Evolutionary conservation across 2,888 invertebrate genomes (phyloP).

Genomic region (Dicyrtomina minuta): DNA sequence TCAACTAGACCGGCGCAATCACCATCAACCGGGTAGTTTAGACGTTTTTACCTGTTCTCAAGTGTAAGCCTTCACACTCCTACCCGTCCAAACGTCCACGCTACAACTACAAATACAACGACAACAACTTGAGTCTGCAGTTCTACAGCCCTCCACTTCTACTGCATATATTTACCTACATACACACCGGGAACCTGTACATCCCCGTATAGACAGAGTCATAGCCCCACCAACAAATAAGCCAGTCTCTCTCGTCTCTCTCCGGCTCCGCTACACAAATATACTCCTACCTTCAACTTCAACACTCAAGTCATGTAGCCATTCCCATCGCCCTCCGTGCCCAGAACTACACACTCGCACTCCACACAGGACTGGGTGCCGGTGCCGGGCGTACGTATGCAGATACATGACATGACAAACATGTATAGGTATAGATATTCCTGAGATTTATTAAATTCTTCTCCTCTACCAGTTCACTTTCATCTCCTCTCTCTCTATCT

Average conservation of each 20-base stretch:
- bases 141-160: too few relatives aligned
- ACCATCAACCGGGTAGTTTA: constrained; percentile 16
- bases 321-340: neutral
- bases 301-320: neutral
- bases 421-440: constrained; percentile 6
- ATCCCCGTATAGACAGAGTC: too few relatives aligned
- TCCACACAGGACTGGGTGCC: neutral
- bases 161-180: too few relatives aligned
- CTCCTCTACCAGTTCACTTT: constrained; percentile 15
- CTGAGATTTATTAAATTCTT: constrained; percentile 30
- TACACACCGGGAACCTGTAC: neutral
- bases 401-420: neutral
- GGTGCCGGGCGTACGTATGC: too few relatives aligned
- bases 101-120: too few relatives aligned
- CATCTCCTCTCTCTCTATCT: constrained; percentile 1
- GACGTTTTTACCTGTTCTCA: constrained; percentile 29
- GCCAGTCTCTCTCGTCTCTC: too few relatives aligned
- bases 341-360: neutral
- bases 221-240: too few relatives aligned
- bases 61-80: constrained; percentile 4
- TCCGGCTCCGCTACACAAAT: neutral
- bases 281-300: neutral
- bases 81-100: neutral
- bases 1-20: constrained; percentile 33
- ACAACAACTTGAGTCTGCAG: neutral